Percentiles rank a stretch among this genome's conserved stretches.
Evolutionary conservation across 2,888 invertebrate species (phyloP).

Genomic region (Sepiola atlantica): DNA sequence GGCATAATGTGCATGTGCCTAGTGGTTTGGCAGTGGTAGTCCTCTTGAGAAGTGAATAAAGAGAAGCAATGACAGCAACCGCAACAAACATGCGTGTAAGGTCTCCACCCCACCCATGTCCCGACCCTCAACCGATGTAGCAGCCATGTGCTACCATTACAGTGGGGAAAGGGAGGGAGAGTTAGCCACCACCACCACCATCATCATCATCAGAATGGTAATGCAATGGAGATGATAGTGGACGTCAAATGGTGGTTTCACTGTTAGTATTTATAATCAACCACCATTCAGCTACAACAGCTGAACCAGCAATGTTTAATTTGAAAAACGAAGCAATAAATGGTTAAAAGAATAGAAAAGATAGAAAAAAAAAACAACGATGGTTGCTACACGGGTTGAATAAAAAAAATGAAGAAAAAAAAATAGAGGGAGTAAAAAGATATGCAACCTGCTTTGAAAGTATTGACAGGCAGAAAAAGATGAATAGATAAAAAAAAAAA

Average conservation of each 20-base stretch:
- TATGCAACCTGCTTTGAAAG: background rate
- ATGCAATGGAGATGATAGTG: background rate
- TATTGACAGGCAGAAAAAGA: background rate
- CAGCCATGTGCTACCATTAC: slow-evolving; percentile 4
- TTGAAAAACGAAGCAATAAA: background rate
- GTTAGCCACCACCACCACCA: background rate
- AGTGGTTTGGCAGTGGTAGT: background rate
- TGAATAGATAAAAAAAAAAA: too few relatives aligned
- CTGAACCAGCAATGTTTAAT: background rate
- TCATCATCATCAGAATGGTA: background rate
- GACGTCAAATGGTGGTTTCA: background rate
- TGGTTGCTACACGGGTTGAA: background rate
- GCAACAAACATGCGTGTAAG: background rate
- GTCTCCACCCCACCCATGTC: too few relatives aligned
- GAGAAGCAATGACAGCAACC: background rate
- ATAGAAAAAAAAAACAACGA: too few relatives aligned
- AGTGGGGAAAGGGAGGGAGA: background rate
- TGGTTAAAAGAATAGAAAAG: too few relatives aligned
- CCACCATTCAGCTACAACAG: background rate
- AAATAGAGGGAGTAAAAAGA: background rate
- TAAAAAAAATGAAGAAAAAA: too few relatives aligned
- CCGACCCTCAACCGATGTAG: background rate
- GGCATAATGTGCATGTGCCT: background rate
- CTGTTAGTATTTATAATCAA: background rate
- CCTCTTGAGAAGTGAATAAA: background rate